Percentiles rank a stretch among this genome's conserved stretches.
Evolutionary conservation across 1,140 invertebrate species (phyloP).

Genomic region (Maniola jurtina): DNA sequence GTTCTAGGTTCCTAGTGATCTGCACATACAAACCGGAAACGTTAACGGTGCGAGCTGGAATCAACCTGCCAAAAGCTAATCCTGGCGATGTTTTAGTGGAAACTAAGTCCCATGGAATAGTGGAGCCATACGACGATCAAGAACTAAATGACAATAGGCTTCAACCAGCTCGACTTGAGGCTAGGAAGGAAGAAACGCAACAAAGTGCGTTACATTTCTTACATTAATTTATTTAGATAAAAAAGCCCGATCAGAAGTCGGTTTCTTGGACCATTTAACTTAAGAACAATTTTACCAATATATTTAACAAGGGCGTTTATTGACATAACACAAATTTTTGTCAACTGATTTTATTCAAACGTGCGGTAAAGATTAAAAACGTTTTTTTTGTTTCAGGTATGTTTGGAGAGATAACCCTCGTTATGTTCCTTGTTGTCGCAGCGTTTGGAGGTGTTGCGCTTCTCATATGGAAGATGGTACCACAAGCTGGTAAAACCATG

Average conservation of each 20-base stretch:
- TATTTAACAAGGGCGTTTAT: too few species aligned
- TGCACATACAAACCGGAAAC: conserved; percentile 90
- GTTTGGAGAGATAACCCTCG: conserved; percentile 66
- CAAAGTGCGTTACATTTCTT: conserved; percentile 43
- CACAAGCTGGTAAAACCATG: conserved; percentile 46
- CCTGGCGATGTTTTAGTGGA: conserved; percentile 68
- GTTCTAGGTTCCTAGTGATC: conserved; percentile 82
- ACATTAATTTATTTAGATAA: background rate
- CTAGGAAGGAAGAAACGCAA: conserved; percentile 57
- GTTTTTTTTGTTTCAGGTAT: conserved; percentile 47
- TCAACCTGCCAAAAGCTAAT: conserved; percentile 81
- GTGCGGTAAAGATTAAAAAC: background rate
- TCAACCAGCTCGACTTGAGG: conserved; percentile 69
- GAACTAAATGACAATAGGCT: conserved; percentile 70
- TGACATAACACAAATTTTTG: too few species aligned
- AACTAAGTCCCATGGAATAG: conserved; percentile 61
- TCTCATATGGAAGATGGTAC: conserved; percentile 74
- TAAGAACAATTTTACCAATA: too few species aligned
- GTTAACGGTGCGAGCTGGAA: conserved; percentile 86
- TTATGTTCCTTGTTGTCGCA: conserved; percentile 73
- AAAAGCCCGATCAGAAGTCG: too few species aligned
- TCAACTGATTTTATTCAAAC: background rate
- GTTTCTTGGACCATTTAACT: too few species aligned
- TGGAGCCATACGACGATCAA: conserved; percentile 68
- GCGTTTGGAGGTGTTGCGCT: conserved; percentile 72